Evolutionary conservation across 1,140 invertebrate species (phyloP), one percentile per base, ranked within the genome.

Genomic region (Penaeus vannamei): DNA sequence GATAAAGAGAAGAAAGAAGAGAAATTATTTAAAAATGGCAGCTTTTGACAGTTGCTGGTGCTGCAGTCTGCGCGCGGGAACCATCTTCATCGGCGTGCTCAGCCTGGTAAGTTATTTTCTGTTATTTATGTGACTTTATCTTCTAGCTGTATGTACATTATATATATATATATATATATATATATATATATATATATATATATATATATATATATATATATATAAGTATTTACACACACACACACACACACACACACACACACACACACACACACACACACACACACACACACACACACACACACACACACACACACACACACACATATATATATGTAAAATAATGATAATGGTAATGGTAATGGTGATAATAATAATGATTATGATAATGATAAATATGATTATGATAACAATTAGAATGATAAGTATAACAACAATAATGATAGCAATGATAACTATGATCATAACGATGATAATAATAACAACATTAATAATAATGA

Each of bases 1-100:
- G 12, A 53, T 53, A 10, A 17, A 53, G 17, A 12, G 53, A 53
- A 53, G 53, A 53, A 14, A 53, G 4, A 53, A 53, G 53, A 12
- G 53, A 53, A 53, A 17, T 17, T 14, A 5, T 1, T 53, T 17
- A 53, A 17, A 61, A 26, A 87, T 87, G 86, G 86, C 86, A 23
- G 81, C 86, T 2, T 88, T 88, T 72, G 86, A 88, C 36, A 88
- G 86, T 29, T 88, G 86, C 76, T 88, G 81, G 26, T 88, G 86
- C 53, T 88, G 86, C 19, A 88, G 86, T 60, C 86, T 88, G 10
- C 86, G 80, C 8, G 86, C 86, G 1, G 80, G 86, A 20, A 66
- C 36, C 22, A 69, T 72, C 79, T 88, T 88, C 26, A 88, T 88
- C 19, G 86, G 81, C 4, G 22, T 84, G 0, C 86, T 88, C 22